These are phyloP conservation scores for Cydia pomonella DNA, from an alignment of 1,140 invertebrate species.

Conservation along the genomic window DNA sequence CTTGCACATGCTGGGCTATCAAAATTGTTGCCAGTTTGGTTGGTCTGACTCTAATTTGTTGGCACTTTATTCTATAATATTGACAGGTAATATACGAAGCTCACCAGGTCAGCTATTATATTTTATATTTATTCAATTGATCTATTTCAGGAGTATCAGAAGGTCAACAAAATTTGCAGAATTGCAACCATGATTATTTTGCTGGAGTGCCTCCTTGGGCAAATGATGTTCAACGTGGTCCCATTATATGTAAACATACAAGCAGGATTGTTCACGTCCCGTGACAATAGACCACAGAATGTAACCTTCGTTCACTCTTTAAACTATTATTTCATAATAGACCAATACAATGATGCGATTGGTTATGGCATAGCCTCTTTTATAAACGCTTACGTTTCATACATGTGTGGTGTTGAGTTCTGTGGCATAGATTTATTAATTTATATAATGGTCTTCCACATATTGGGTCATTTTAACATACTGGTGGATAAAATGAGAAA, in stretches of 20 bases:
- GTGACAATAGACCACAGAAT: background rate
- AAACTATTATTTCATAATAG: background rate
- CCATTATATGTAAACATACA: background rate
- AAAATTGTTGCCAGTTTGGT: too few species aligned
- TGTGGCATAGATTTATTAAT: background rate
- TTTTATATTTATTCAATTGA: background rate
- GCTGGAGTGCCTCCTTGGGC: background rate
- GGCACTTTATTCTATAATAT: too few species aligned
- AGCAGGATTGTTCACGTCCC: background rate
- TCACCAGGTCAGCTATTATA: too few species aligned
- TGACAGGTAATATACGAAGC: too few species aligned
- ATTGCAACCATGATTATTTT: background rate
- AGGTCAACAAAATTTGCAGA: background rate
- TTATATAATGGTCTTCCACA: background rate
- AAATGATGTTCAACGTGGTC: background rate
- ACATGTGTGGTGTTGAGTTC: background rate
- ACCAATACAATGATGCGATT: background rate
- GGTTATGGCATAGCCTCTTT: background rate
- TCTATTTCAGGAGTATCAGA: background rate
- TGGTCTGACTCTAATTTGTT: too few species aligned
- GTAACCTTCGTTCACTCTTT: background rate
- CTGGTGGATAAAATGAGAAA: background rate
- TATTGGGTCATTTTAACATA: background rate
- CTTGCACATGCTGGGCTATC: too few species aligned
- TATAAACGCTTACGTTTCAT: background rate